Base-by-base conservation (phyloP, 2,888 invertebrate genomes). In the Ctenicera cuprea region DNA sequence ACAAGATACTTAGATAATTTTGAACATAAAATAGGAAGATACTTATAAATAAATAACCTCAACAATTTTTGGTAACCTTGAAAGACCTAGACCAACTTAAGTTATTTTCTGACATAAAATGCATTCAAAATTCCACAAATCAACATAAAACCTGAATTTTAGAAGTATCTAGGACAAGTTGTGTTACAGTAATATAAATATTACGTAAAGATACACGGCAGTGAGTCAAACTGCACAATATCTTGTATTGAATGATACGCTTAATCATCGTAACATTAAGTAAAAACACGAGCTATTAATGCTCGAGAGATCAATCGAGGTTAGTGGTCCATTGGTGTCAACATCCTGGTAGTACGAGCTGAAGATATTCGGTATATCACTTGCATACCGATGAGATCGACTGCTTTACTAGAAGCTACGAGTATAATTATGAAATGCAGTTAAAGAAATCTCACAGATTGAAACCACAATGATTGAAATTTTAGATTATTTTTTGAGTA, bases 311-410 rank as follows among this genome's bases (percentile, higher is more conserved):
- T 76, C 76, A 59, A 79, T 77, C 71, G 78, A 75, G 79, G 79
- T 79, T 78, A 79, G 79, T 79, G 79, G 78, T 78, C 76, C 79
- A 77, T 73, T 73, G 52, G 61, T 67, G 62, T 70, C 73, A 70
- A 64, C 73, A 74, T 77, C 77, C 77, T 77, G 74, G 68, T 77
- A 69, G 61, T 73, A 61, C 72, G 48, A 54, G 74, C 59, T 61
- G 63, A 70, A 68, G 37, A 67, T 50, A 65, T 52, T 57, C 69
- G 62, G 64, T 76, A 76, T 74, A 72, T 72, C 70, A 74, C 74
- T 59, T 38, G 59, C 30, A 57, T 57, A 57, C 57, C 57, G 37
- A 57, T 52, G 20, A 52, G 52, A 52, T 2, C 26, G 26, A 22
- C 22, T n/a, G 30, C 20, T 52, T 22, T 52, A 26, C 52, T 22